Conservation (phyloP, 2,113 vertebrate genomes). For the Pantherophis guttatus region DNA sequence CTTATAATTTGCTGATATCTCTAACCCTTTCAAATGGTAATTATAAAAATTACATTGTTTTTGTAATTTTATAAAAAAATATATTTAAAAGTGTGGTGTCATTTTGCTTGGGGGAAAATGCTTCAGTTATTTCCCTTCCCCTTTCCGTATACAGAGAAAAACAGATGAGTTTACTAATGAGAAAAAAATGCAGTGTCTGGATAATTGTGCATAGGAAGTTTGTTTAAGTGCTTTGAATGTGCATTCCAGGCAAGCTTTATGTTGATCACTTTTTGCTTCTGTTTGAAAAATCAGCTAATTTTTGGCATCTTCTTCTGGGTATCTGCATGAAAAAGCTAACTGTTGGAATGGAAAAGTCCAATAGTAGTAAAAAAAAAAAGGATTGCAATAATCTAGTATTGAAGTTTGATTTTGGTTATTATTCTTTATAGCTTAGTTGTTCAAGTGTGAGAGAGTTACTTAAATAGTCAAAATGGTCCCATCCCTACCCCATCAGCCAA, state of each 20-base stretch:
- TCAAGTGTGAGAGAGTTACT: background rate
- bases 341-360: background rate
- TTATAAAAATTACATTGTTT: slow-evolving; percentile 33
- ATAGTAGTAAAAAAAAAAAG: background rate
- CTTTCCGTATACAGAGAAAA: slow-evolving; percentile 44
- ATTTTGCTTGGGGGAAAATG: slow-evolving; percentile 53
- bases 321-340: background rate
- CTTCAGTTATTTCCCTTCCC: slow-evolving; percentile 56
- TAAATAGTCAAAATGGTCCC: background rate
- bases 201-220: slow-evolving; percentile 22
- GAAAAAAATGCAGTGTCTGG: background rate
- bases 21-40: slow-evolving; percentile 55
- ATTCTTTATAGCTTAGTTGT: background rate
- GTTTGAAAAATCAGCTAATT: slow-evolving; percentile 18
- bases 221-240: slow-evolving; percentile 25
- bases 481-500: background rate
- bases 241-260: background rate
- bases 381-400: background rate
- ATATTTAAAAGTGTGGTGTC: slow-evolving; percentile 28
- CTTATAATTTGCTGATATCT: slow-evolving; percentile 42
- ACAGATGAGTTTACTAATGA: slow-evolving; percentile 37
- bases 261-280: background rate
- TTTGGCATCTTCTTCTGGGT: background rate
- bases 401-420: background rate
- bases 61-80: background rate